A percentile compares a stretch with the other conserved stretches of the same genome.
Evolutionary conservation across 2,888 invertebrate species (phyloP).

Genomic region (Callimorpha dominula): DNA sequence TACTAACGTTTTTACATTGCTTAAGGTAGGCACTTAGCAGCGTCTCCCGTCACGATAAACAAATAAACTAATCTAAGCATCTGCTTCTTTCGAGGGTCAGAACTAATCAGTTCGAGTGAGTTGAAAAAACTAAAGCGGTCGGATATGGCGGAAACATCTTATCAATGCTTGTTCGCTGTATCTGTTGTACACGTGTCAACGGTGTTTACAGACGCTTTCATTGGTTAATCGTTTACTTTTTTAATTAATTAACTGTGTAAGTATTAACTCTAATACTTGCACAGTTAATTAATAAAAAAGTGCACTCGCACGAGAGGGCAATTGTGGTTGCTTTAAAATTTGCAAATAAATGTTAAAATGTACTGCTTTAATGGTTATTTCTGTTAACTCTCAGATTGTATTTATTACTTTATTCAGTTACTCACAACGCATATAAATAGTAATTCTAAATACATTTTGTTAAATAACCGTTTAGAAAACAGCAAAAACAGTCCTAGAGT

Average conservation of each 20-base stretch:
- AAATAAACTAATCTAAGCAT: conserved; percentile 57
- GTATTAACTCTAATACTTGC: conserved; percentile 14
- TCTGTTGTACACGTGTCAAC: conserved; percentile 77
- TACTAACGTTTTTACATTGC: background rate
- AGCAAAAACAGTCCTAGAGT: no score
- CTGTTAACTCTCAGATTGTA: no score
- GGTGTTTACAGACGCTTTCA: conserved; percentile 73
- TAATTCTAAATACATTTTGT: no score
- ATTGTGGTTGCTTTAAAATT: background rate
- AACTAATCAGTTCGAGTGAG: conserved; percentile 57
- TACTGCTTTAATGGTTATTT: no score
- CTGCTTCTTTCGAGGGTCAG: conserved; percentile 54
- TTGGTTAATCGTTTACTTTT: conserved; percentile 66
- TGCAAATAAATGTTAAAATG: background rate
- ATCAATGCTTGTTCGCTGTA: conserved; percentile 66
- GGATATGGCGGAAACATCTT: conserved; percentile 71
- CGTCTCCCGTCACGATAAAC: conserved; percentile 51
- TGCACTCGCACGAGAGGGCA: conserved; percentile 53
- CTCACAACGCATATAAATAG: no score
- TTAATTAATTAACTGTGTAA: conserved; percentile 53
- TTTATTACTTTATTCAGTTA: no score
- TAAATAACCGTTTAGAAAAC: no score
- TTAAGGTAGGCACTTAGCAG: conserved; percentile 18
- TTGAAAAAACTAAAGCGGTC: conserved; percentile 62
- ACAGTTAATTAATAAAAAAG: conserved; percentile 9